Percentiles rank a stretch among this genome's conserved stretches.
phyloP scores from a whole-genome alignment of 2,888 invertebrate genomes.

The Danaus chrysippus region DNA sequence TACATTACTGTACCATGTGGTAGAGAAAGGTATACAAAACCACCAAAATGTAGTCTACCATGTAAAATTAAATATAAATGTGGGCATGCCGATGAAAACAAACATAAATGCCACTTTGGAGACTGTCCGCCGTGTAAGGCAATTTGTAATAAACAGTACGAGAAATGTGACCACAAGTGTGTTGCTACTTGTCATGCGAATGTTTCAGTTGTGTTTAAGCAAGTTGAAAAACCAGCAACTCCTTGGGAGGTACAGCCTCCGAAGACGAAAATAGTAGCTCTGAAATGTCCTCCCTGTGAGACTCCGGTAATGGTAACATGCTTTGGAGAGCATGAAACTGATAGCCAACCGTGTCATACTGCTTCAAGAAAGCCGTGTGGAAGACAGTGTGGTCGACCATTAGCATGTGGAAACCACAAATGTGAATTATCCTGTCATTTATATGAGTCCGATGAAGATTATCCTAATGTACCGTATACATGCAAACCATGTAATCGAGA shows the following conservation, averaged over 20 bases:
- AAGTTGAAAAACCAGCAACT: conserved; percentile 79
- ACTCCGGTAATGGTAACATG: conserved; percentile 85
- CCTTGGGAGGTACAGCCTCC: conserved; percentile 82
- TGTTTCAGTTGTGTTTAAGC: conserved; percentile 81
- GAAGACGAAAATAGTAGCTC: conserved; percentile 67
- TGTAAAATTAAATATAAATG: conserved; percentile 91
- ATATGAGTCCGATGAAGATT: conserved; percentile 42
- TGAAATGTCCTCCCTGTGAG: conserved; percentile 86
- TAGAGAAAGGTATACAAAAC: conserved; percentile 85
- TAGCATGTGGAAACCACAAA: conserved; percentile 88
- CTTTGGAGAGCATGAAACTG: conserved; percentile 85
- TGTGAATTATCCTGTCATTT: conserved; percentile 87
- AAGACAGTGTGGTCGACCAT: conserved; percentile 83
- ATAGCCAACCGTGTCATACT: conserved; percentile 83
- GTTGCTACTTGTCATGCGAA: conserved; percentile 86
- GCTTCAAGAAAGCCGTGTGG: conserved; percentile 88
- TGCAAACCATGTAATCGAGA: conserved; percentile 69
- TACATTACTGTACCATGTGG: conserved; percentile 92
- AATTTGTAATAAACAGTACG: conserved; percentile 80
- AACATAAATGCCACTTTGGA: conserved; percentile 90
- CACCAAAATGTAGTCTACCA: conserved; percentile 86
- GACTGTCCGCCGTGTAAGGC: conserved; percentile 91
- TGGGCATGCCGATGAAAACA: conserved; percentile 86
- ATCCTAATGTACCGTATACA: conserved; percentile 69
- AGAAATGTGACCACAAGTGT: conserved; percentile 84